These are phyloP conservation scores for Deroplatys truncata DNA, from an alignment of 2,888 invertebrate genomes.

Conservation along the genomic window DNA sequence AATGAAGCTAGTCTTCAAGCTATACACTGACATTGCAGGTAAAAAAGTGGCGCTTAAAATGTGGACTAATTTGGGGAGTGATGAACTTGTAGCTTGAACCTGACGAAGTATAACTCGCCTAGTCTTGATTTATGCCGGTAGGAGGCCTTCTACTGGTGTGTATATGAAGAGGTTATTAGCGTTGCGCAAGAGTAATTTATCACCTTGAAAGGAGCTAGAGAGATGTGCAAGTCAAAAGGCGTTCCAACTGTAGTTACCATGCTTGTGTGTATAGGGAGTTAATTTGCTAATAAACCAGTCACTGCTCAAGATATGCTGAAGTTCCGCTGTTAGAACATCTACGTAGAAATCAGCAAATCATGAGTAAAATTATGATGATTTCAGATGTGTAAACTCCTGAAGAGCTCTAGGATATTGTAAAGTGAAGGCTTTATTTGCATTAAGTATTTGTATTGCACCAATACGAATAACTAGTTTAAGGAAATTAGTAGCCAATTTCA, in stretches of 20 bases:
- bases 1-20: not conserved
- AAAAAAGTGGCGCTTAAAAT: not conserved
- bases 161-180: not conserved
- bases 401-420: too few species aligned
- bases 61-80: not conserved
- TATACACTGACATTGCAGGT: not conserved
- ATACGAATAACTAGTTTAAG: too few species aligned
- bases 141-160: not conserved
- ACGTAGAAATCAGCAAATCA: too few species aligned
- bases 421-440: too few species aligned
- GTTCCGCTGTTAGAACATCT: not conserved
- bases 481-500: too few species aligned
- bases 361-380: too few species aligned
- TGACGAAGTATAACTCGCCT: not conserved
- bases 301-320: not conserved
- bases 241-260: not conserved
- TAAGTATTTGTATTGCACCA: too few species aligned
- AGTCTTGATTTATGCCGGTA: not conserved
- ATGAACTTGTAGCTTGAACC: not conserved
- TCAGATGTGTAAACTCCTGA: too few species aligned
- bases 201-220: too few species aligned
- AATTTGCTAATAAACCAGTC: not conserved
- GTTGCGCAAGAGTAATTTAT: not conserved
- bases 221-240: not conserved
- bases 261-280: too few species aligned